Base-by-base conservation (phyloP, 2,888 invertebrate species). In the Melieria picta region DNA sequence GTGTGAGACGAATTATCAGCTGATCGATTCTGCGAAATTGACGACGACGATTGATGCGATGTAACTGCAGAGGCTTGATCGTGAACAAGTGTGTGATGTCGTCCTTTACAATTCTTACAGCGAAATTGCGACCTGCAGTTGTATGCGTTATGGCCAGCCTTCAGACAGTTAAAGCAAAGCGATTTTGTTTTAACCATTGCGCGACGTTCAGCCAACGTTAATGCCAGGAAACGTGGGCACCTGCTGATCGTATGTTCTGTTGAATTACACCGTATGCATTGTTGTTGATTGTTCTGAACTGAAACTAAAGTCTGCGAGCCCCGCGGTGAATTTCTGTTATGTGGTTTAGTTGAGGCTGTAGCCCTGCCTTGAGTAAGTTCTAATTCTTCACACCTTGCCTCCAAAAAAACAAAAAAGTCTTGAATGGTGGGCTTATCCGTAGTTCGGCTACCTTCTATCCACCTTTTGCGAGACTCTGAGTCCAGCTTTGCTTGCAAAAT, bases 331-430 rank as follows among this genome's bases (percentile, higher is more conserved):
- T 65, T 57, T 6, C n/a, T 6, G 7, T 42, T 6, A 47, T 43
- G 16, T 57, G 10, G 57, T 10, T 55, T 70, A 13, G 4, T 30
- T 30, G 30, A 46, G 3, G 45, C 30, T 4, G 5, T 47, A 5
- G 55, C 4, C 7, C 61, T 71, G 10, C 52, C 65, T 63, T 70
- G 58, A 10, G 60, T 56, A 16, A 73, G 61, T 16, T 71, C 71
- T 7, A 74, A 10, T 60, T 65, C 65, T 13, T 66, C 71, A 48
- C 66, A 71, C 2, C 67, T 55, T 43, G 30, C 45, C 16, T 72
- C 66, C 60, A 74, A 48, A 58, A 71, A 74, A 11, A 65, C 58
- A 55, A 71, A 61, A 71, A 71, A 57, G 4, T 71, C 69, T 7
- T 56, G 60, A 30, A 74, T 63, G 4, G 69, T 55, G 4, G 70